Base-by-base conservation (phyloP, 2,113 vertebrate species). In the Chlamydotis undulata region DNA sequence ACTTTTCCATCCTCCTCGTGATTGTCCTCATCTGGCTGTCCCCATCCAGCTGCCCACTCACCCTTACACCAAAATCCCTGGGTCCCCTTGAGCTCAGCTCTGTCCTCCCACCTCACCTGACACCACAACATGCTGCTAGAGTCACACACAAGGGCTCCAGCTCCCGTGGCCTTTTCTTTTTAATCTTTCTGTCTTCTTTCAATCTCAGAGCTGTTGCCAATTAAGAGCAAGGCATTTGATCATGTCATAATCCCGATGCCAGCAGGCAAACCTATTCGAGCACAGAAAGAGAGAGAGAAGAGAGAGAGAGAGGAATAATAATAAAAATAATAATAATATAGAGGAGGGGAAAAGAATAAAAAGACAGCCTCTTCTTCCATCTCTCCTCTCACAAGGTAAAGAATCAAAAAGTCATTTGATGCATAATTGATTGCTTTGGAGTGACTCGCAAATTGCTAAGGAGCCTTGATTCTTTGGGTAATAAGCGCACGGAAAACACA, bases 401-500 rank as follows among this genome's bases (percentile, higher is more conserved):
- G 96, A 97, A 97, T 97, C 94, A 97, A 97, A 97, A 97, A 98
- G 96, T 94, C 96, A 98, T 98, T 98, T 98, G 97, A 98, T 98
- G 97, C 97, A 98, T 98, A 98, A 98, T 98, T 98, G 97, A 98
- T 98, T 90, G 96, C 96, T 97, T 98, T 97, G 96, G 96, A 96
- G 93, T 97, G 95, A 84, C 80, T 93, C 31, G 19, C 88, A 97
- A 97, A 97, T 97, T 96, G 97, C 94, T 85, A 88, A 94, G 95
- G 88, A 98, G 87, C 95, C 94, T 97, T 83, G 95, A 96, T 96
- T 94, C 95, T 96, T 91, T 37, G 94, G 95, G 95, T 95, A 97
- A 97, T 96, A 96, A 97, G 96, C 60, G 7, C 56, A 45, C 10
- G 87, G 94, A 94, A 95, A 93, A 94, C 92, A 94, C 65, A n/a